phyloP scores from a whole-genome alignment of 1,140 invertebrate genomes.

The Cheumatopsyche charites region DNA sequence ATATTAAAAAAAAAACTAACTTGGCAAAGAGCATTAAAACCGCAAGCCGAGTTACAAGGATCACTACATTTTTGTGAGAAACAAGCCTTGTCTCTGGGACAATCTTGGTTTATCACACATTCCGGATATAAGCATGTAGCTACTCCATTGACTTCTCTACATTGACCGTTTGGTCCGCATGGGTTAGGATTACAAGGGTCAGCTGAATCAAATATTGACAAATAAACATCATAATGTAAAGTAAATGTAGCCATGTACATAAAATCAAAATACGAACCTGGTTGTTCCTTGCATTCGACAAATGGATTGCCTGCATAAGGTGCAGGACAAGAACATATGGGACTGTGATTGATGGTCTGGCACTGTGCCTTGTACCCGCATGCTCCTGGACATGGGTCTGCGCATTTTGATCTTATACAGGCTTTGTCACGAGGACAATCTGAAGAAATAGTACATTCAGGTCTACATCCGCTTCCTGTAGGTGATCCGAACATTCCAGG shows the following conservation, averaged over 20 bases:
- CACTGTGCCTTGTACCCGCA: conserved; percentile 74
- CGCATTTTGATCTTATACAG: conserved; percentile 75
- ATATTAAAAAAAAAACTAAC: conserved; percentile 19
- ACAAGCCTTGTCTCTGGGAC: conserved; percentile 79
- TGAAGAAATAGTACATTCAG: conserved; percentile 77
- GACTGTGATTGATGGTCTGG: conserved; percentile 78
- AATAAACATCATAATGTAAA: background rate
- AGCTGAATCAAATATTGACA: conserved; percentile 40
- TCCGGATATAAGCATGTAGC: conserved; percentile 83
- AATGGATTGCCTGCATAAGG: conserved; percentile 79
- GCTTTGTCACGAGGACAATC: conserved; percentile 76
- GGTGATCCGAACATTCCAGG: conserved; percentile 66
- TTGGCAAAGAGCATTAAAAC: conserved; percentile 84
- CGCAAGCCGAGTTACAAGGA: conserved; percentile 81
- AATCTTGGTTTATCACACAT: conserved; percentile 84
- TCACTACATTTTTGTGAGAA: conserved; percentile 81
- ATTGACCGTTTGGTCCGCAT: conserved; percentile 80
- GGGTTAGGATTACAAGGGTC: conserved; percentile 84
- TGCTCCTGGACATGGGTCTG: conserved; percentile 74
- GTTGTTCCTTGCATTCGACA: conserved; percentile 63
- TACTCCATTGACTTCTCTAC: conserved; percentile 70
- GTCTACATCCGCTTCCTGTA: conserved; percentile 65
- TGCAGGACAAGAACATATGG: conserved; percentile 77
- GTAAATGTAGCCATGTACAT: background rate
- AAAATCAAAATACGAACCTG: conserved; percentile 21